These are phyloP conservation scores for Heteromurus nitidus DNA, from an alignment of 2,888 invertebrate genomes.

Conservation along the genomic window DNA sequence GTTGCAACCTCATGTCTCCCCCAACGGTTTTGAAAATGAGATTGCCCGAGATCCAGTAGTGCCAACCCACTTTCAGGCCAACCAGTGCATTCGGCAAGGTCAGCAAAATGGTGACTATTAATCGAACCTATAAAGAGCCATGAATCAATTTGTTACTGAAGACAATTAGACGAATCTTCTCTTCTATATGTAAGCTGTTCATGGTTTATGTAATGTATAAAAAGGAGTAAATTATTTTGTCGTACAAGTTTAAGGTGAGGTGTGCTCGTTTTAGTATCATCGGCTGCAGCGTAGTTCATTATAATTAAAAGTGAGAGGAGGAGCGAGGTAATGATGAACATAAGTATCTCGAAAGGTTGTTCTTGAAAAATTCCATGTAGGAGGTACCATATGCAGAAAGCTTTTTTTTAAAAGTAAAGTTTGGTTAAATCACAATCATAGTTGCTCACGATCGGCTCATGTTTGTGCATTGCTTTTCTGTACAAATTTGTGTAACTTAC, in stretches of 20 bases:
- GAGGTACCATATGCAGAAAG: conserved; percentile 69
- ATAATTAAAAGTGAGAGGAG: conserved; percentile 68
- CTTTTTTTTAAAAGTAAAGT: conserved; percentile 58
- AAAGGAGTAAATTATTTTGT: no score
- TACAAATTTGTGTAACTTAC: conserved; percentile 52
- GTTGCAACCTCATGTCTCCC: conserved; percentile 69
- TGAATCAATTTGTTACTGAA: no score
- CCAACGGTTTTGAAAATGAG: conserved; percentile 71
- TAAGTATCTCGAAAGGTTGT: conserved; percentile 70
- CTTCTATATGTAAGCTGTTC: no score
- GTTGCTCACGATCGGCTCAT: no score
- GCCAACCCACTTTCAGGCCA: conserved; percentile 58
- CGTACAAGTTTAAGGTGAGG: conserved; percentile 38
- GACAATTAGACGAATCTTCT: no score
- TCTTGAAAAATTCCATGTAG: conserved; percentile 72
- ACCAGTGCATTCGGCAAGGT: conserved; percentile 61
- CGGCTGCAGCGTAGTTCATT: conserved; percentile 62
- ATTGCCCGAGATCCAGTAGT: conserved; percentile 68
- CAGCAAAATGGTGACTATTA: conserved; percentile 62
- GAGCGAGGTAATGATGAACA: conserved; percentile 62
- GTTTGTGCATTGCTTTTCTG: no score
- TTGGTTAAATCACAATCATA: no score
- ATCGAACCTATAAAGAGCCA: conserved; percentile 64
- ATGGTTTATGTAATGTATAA: no score
- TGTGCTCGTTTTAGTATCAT: conserved; percentile 14